phyloP scores from a whole-genome alignment of 2,797 vertebrate genomes.

The Mycteria americana region DNA sequence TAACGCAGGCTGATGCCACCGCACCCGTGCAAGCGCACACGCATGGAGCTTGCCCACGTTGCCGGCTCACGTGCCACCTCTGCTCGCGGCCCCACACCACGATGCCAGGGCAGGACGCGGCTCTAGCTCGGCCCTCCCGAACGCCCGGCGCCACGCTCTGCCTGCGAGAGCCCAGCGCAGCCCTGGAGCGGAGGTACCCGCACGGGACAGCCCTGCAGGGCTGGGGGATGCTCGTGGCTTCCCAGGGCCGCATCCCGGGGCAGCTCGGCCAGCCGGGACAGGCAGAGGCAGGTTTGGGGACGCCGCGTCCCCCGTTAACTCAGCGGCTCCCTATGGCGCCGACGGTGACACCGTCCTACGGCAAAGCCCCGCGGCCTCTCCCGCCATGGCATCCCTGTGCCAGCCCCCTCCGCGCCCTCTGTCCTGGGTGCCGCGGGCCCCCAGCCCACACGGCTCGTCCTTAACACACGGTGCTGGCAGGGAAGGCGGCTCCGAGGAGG shows the following conservation, averaged over 20 bases:
- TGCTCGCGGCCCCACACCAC: rapidly evolving
- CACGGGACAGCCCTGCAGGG: background rate
- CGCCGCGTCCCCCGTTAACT: rapidly evolving
- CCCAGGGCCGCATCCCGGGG: background rate
- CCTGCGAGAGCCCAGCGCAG: background rate
- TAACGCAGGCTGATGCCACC: background rate
- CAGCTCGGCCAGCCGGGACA: background rate
- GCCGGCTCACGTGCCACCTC: background rate
- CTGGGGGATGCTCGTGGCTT: background rate
- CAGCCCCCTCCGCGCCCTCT: background rate
- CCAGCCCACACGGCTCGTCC: rapidly evolving
- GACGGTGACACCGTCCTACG: background rate
- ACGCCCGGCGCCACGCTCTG: background rate
- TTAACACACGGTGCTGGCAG: rapidly evolving
- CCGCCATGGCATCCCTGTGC: background rate
- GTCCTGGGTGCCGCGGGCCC: rapidly evolving
- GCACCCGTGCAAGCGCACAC: rapidly evolving
- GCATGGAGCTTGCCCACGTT: rapidly evolving
- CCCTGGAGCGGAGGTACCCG: rapidly evolving
- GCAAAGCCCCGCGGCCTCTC: background rate
- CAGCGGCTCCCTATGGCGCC: rapidly evolving
- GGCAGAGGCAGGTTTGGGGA: background rate
- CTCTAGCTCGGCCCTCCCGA: rapidly evolving
- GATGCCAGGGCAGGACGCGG: rapidly evolving
- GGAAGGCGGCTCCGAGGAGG: background rate